Conservation (phyloP, 2,113 vertebrate genomes). For the Eleginops maclovinus region DNA sequence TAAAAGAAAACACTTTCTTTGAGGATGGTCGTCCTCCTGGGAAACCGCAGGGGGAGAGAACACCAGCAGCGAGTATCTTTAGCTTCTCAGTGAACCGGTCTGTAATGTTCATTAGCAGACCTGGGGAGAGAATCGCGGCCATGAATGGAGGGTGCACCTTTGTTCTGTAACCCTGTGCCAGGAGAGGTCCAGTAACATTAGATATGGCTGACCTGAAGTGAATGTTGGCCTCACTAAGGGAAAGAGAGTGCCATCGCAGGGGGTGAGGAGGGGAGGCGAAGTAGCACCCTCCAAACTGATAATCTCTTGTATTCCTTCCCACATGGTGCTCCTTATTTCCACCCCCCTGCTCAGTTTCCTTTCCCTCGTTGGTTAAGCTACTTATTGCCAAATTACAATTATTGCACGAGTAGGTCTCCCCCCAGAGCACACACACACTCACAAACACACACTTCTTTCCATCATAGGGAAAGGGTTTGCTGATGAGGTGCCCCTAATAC, state of each 20-base stretch:
- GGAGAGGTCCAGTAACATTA: slow-evolving; percentile 74
- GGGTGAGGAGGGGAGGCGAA: slow-evolving; percentile 38
- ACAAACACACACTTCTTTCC: slow-evolving; percentile 26
- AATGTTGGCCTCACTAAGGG: slow-evolving; percentile 71
- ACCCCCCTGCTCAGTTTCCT: slow-evolving; percentile 36
- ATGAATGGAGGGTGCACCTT: slow-evolving; percentile 70
- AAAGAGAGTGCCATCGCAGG: slow-evolving; percentile 41
- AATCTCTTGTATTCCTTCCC: slow-evolving; percentile 81
- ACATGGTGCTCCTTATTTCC: slow-evolving; percentile 76
- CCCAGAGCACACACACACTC: neutral
- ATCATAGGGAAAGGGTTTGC: slow-evolving; percentile 55
- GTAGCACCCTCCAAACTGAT: slow-evolving; percentile 65
- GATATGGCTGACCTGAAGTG: slow-evolving; percentile 83
- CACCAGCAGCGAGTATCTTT: slow-evolving; percentile 52
- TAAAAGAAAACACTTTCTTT: slow-evolving; percentile 71
- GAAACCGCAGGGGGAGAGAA: slow-evolving; percentile 29
- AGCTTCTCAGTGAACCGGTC: slow-evolving; percentile 78
- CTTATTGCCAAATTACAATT: slow-evolving; percentile 83
- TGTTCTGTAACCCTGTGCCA: slow-evolving; percentile 69
- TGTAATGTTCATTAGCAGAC: slow-evolving; percentile 85
- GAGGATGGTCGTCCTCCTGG: slow-evolving; percentile 30
- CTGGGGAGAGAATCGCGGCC: slow-evolving; percentile 56
- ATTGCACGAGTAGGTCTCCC: slow-evolving; percentile 61
- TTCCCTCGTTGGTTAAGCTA: slow-evolving; percentile 71
- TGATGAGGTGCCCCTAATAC: slow-evolving; percentile 74